Percentiles rank a stretch among this genome's conserved stretches.
Evolutionary conservation across 2,113 vertebrate species (phyloP).

Genomic region (Hippocampus guttulatus): DNA sequence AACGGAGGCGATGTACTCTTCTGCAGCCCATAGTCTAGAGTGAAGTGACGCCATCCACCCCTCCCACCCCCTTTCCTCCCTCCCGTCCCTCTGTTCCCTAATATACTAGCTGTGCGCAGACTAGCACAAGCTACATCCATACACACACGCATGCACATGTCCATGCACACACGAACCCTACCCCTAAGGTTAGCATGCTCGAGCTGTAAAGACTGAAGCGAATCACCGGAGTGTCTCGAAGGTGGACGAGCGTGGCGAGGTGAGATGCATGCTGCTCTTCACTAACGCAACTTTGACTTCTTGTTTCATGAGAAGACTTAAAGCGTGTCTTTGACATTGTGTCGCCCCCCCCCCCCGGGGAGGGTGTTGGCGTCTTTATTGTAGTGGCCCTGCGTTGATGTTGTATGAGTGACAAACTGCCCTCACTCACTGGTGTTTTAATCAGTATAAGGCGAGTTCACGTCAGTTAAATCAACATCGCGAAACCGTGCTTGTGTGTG

Average conservation of each 20-base stretch:
- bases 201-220: no score
- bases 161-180: background rate
- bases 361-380: background rate
- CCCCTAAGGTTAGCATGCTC: no score
- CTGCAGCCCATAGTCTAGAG: slow-evolving; percentile 24
- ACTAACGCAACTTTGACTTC: background rate
- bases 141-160: slow-evolving; percentile 3
- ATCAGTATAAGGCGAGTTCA: no score
- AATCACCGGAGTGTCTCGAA: no score
- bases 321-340: background rate
- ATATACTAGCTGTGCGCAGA: slow-evolving; percentile 19
- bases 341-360: no score
- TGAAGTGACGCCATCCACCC: slow-evolving; percentile 24
- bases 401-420: background rate
- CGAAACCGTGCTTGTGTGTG: no score
- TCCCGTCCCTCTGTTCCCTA: background rate
- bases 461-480: no score
- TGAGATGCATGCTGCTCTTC: slow-evolving; percentile 31
- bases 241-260: slow-evolving; percentile 22
- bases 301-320: background rate
- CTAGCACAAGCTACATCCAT: slow-evolving; percentile 23
- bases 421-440: background rate
- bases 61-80: slow-evolving; percentile 10
- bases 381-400: background rate
- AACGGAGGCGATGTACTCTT: slow-evolving; percentile 40